Evolutionary conservation across 2,797 vertebrate species (phyloP), one percentile per base, ranked within the genome.

Genomic region (Chaetodon trifasciatus): DNA sequence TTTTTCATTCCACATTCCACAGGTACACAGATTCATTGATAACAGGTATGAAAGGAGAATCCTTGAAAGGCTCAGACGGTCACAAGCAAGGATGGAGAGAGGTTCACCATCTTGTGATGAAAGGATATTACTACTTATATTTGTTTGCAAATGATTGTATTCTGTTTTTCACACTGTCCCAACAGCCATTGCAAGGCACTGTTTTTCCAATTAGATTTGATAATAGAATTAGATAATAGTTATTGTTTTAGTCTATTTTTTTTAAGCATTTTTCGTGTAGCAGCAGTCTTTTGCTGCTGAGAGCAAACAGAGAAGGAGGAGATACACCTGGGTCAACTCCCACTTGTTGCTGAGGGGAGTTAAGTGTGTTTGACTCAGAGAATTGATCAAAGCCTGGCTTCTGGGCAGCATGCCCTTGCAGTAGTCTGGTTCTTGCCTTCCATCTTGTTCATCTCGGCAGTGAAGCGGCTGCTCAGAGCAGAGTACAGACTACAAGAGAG

Each of bases 351-450:
- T 82, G 68, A 81, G 67, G 79, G 74, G 67, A 89, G 68, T 55
- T 82, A 81, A 84, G 74, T 79, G 82, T 82, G 77, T 88, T 91
- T 89, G 78, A 90, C 78, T 90, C 75, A 1, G 74, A 76, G 58
- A 84, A 60, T 47, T 76, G 88, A 93, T 93, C 89, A 92, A 93
- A 93, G 89, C 77, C n/a, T 69, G 52, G 75, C 90, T 86, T 66
- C 83, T 84, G 86, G 89, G 84, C 86, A 84, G 35, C 72, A 37
- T 88, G 86, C 81, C 81, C 84, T 79, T 23, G 64, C 84, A 78
- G 50, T 61, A 74, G 76, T 86, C 85, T 78, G 74, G 69, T 61
- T 81, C 66, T 78, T 49, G 32, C 76, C 73, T 87, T 89, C 83
- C 77, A 79, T 88, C 84, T 85, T 78, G 83, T 85, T 89, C 80